Percentiles rank a stretch among this genome's conserved stretches.
Conservation (phyloP, 2,888 invertebrate genomes). For the Aporophyla nigra region DNA sequence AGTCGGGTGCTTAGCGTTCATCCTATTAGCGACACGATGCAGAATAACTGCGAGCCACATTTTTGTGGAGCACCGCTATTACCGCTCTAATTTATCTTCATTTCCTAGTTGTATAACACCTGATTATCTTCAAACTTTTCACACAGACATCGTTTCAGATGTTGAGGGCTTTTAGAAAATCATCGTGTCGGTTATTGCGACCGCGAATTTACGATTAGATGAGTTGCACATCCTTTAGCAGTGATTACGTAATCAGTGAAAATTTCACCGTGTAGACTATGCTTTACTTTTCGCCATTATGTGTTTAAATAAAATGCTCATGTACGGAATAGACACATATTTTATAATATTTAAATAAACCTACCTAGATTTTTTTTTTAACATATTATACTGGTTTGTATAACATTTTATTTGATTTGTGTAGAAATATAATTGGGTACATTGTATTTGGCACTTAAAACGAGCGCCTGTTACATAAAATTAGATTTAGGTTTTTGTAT, state of each 20-base stretch:
- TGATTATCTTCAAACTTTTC: conserved; percentile 60
- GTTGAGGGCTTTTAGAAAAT: conserved; percentile 46
- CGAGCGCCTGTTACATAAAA: neutral
- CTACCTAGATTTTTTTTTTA: conserved; percentile 2
- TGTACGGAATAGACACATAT: conserved; percentile 31
- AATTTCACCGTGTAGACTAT: conserved; percentile 18
- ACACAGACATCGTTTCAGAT: conserved; percentile 50
- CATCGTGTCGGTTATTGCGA: conserved; percentile 45
- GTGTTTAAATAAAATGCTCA: conserved; percentile 39
- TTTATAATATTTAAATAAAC: conserved; percentile 10
- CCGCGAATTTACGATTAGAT: conserved; percentile 39
- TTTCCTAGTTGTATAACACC: conserved; percentile 63
- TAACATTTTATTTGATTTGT: conserved; percentile 29
- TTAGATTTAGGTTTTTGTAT: conserved; percentile 6
- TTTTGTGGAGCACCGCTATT: conserved; percentile 41
- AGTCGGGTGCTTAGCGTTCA: conserved; percentile 13
- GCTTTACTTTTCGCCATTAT: conserved; percentile 16
- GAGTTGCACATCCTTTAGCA: conserved; percentile 51
- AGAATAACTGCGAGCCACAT: conserved; percentile 19
- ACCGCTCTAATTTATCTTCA: conserved; percentile 37
- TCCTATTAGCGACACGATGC: conserved; percentile 17
- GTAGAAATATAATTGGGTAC: conserved; percentile 30
- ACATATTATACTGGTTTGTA: conserved; percentile 6
- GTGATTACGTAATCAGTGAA: conserved; percentile 19
- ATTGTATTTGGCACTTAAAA: conserved; percentile 17